Evolutionary conservation across 1,140 invertebrate species (phyloP).

Genomic region (Bacillus rossius): DNA sequence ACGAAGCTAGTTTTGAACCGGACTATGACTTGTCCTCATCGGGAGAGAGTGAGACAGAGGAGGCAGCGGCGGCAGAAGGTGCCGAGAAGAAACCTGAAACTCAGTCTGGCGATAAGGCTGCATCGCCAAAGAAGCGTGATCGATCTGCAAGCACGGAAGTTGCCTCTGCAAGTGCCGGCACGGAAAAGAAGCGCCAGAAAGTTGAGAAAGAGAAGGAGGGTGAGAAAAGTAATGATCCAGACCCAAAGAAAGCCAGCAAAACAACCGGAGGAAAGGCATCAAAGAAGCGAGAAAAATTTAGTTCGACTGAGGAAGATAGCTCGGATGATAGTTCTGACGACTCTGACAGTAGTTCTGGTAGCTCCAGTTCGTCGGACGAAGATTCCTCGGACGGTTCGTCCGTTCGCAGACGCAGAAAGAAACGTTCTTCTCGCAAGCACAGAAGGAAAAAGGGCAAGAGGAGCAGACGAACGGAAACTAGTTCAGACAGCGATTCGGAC

Average conservation of each 20-base stretch:
- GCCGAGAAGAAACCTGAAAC: neutral
- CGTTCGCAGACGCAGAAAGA: neutral
- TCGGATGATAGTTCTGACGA: conserved; percentile 7
- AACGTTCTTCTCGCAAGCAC: neutral
- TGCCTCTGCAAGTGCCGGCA: neutral
- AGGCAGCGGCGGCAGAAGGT: conserved; percentile 22
- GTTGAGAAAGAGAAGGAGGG: neutral
- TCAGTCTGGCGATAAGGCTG: neutral
- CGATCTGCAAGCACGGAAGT: neutral
- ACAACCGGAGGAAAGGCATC: neutral
- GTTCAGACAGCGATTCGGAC: neutral
- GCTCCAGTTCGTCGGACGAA: conserved; percentile 11
- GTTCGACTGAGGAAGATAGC: neutral
- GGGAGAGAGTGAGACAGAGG: conserved; percentile 42
- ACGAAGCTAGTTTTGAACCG: conserved; percentile 67
- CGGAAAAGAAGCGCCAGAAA: neutral
- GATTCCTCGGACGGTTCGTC: conserved; percentile 8
- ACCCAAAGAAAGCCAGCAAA: neutral
- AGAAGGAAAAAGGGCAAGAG: neutral
- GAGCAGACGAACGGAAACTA: neutral
- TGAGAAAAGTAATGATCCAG: neutral
- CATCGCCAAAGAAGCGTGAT: neutral
- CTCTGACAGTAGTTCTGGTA: conserved; percentile 6
- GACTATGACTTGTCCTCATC: conserved; percentile 59
- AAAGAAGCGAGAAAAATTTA: neutral